Evolutionary conservation across 2,888 invertebrate species (phyloP), one percentile per base, ranked within the genome.

Genomic region (Cepaea hortensis): DNA sequence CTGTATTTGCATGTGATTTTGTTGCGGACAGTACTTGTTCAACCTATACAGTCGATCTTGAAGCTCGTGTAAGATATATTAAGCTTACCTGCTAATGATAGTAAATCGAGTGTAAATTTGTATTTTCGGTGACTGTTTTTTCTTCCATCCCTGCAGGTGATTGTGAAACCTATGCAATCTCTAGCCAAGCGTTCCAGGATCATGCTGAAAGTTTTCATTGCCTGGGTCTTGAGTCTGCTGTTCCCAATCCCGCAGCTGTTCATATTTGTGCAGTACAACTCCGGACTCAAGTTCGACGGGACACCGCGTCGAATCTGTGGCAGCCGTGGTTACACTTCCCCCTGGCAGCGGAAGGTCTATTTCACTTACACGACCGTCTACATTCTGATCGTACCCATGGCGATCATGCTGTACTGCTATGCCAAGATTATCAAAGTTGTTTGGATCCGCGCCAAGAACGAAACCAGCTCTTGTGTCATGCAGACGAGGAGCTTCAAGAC

Each of bases 331-430:
- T 95, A 95, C 90, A 94, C 94, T 35, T 93, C 92, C 0, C 90
- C 91, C 75, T 95, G 95, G 95, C 95, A 95, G 89, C 91, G 95
- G 5, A 95, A 95, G 89, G 90, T 94, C 9, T 95, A 95, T 90
- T 94, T 95, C 85, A 92, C 94, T 35, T 95, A 94, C 91, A 92
- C 94, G 62, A 94, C 95, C 13, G 89, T 91, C 81, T 95, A 94
- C 90, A 94, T 95, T 65, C 91, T 95, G 20, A 88, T 95, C 46
- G 90, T 95, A 15, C 95, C 95, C 3, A 92, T 94, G 2, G 89
- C 91, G 61, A 92, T 95, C 88, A 95, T 95, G 92, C 90, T 93
- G 13, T 95, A 92, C 90, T 95, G 95, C 90, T 95, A 95, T 90
- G 91, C 92, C 82, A 94, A 93, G 85, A 94, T 95, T 86, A 93